These are phyloP conservation scores for Ceramica pisi DNA, from an alignment of 2,888 invertebrate genomes.

Conservation along the genomic window DNA sequence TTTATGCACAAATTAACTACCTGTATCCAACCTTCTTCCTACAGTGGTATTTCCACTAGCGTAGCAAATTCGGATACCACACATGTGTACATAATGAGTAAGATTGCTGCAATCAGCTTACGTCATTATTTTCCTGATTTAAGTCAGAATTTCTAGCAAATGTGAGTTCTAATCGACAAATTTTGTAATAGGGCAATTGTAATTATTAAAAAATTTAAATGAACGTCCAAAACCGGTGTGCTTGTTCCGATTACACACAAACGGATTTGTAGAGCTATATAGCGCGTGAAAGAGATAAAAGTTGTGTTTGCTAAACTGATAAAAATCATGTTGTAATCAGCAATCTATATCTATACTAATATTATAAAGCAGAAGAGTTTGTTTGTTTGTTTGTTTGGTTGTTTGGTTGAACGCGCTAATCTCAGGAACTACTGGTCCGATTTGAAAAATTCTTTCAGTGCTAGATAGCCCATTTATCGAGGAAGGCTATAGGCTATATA, in stretches of 20 bases:
- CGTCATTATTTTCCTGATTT: conserved; percentile 44
- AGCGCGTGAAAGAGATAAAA: not conserved
- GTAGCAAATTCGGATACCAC: conserved; percentile 3
- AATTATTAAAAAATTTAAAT: conserved; percentile 51
- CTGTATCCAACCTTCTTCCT: conserved; percentile 16
- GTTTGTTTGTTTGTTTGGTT: no score
- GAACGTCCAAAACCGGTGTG: conserved; percentile 20
- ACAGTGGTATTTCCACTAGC: conserved; percentile 7
- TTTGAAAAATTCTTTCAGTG: no score
- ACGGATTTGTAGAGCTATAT: conserved; percentile 12
- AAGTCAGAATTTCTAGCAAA: conserved; percentile 46
- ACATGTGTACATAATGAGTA: conserved; percentile 21
- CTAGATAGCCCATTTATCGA: no score
- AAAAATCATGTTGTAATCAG: not conserved
- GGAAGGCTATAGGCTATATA: no score
- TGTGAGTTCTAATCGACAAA: conserved; percentile 40
- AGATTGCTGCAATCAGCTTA: conserved; percentile 44
- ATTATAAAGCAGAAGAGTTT: no score
- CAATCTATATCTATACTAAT: no score
- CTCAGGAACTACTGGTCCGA: no score
- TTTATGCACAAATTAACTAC: not conserved
- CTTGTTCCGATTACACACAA: conserved; percentile 23
- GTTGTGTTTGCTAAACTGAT: not conserved
- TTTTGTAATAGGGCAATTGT: conserved; percentile 54
- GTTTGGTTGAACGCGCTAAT: no score